Conservation (phyloP, 2,113 vertebrate species). For the Narcine bancroftii region DNA sequence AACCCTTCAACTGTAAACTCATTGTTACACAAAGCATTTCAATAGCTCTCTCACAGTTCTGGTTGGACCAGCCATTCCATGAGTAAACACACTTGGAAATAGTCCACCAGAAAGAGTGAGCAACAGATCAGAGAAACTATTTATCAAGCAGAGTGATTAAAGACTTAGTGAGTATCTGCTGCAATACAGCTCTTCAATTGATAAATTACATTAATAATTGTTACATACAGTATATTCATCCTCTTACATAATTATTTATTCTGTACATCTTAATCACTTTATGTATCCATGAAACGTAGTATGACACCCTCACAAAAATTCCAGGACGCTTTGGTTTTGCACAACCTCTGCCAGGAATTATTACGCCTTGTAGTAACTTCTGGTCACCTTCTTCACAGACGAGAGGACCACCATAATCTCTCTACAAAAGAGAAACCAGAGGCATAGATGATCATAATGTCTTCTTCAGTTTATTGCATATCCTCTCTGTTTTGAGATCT, state of each 20-base stretch:
- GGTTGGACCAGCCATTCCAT: background rate
- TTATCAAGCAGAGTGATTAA: background rate
- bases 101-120: background rate
- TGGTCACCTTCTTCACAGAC: constrained; percentile 86
- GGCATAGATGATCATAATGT: background rate
- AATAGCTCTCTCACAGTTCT: background rate
- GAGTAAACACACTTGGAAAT: background rate
- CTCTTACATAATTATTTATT: background rate
- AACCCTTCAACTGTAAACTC: background rate
- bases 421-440: constrained; percentile 50
- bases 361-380: constrained; percentile 85
- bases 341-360: constrained; percentile 86
- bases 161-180: background rate
- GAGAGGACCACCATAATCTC: constrained; percentile 91
- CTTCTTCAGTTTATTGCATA: background rate
- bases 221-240: constrained; percentile 2
- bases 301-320: constrained; percentile 86
- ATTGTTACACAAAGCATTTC: background rate
- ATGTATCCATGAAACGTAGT: constrained; percentile 90
- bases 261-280: constrained; percentile 74
- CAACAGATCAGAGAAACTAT: background rate
- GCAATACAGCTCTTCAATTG: background rate
- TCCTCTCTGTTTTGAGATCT: background rate
- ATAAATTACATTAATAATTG: constrained; percentile 26
- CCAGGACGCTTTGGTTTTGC: constrained; percentile 80